These are phyloP conservation scores for Echeneis naucrates DNA, from an alignment of 2,797 vertebrate species.

Conservation along the genomic window DNA sequence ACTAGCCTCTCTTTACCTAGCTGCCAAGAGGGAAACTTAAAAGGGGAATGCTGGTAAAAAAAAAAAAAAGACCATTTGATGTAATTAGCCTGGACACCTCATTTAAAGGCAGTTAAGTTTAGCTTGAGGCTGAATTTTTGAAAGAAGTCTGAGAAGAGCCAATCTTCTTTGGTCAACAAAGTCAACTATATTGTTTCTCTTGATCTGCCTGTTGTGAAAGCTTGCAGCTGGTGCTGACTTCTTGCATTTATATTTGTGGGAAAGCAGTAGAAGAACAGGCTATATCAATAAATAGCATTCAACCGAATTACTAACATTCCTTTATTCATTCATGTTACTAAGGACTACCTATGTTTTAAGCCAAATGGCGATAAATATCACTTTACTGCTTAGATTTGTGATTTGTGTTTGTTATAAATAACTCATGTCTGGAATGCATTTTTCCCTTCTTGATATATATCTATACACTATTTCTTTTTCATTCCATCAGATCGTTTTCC, in stretches of 20 bases:
- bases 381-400: background rate
- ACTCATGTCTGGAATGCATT: background rate
- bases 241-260: slow-evolving; percentile 31
- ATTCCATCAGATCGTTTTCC: slow-evolving; percentile 19
- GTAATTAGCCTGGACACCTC: slow-evolving; percentile 62
- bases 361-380: background rate
- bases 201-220: slow-evolving; percentile 40
- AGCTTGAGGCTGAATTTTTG: slow-evolving; percentile 55
- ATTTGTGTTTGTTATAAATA: background rate
- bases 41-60: too few species aligned
- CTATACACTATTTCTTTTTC: slow-evolving; percentile 7
- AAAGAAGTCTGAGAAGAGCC: slow-evolving; percentile 40
- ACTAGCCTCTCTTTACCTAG: slow-evolving; percentile 30
- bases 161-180: slow-evolving; percentile 51
- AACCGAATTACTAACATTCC: slow-evolving; percentile 14
- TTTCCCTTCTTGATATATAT: slow-evolving; percentile 10
- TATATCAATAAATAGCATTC: background rate
- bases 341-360: background rate
- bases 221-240: slow-evolving; percentile 55
- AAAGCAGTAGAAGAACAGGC: slow-evolving; percentile 12
- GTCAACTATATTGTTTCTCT: slow-evolving; percentile 29
- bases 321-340: too few species aligned
- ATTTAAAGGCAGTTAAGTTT: slow-evolving; percentile 49
- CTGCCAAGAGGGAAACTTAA: slow-evolving; percentile 46
- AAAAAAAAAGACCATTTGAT: slow-evolving; percentile 50